Base-by-base conservation (phyloP, 1,140 invertebrate genomes). In the Goniozus legneri region DNA sequence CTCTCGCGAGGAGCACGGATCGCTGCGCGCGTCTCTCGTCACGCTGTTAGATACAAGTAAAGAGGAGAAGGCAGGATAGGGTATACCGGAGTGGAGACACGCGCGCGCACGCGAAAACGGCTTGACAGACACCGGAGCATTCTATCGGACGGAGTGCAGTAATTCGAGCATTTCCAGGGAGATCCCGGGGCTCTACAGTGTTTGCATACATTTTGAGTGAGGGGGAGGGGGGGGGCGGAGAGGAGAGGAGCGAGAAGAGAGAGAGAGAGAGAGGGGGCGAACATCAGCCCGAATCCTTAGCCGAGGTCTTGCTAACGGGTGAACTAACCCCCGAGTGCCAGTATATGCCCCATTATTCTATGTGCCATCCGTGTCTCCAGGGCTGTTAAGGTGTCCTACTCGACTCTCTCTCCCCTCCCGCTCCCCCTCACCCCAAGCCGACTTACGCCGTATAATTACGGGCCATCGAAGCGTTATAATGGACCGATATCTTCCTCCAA, bases 201-300 rank as follows among this genome's bases (percentile, higher is more conserved):
- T 67, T 68, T 69, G 67, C 65, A 66, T 65, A 66, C 54, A 64
- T 64, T 65, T 56, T 62, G 54, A 47, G 58, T 44, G n/a, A n/a
- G n/a, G n/a, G n/a, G n/a, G n/a, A n/a, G n/a, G n/a, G n/a, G n/a
- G n/a, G n/a, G n/a, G n/a, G n/a, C n/a, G n/a, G n/a, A n/a, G n/a
- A n/a, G n/a, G n/a, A n/a, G n/a, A n/a, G n/a, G n/a, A n/a, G n/a
- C n/a, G n/a, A n/a, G n/a, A n/a, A n/a, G n/a, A n/a, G n/a, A n/a
- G n/a, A n/a, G n/a, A n/a, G n/a, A n/a, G n/a, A n/a, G n/a, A n/a
- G n/a, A n/a, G n/a, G n/a, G n/a, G n/a, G n/a, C n/a, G n/a, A n/a
- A n/a, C n/a, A n/a, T n/a, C n/a, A n/a, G n/a, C n/a, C n/a, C n/a
- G n/a, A n/a, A n/a, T n/a, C n/a, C n/a, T n/a, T n/a, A 27, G 4